Percentiles rank a stretch among this genome's conserved stretches.
Evolutionary conservation across 2,113 vertebrate species (phyloP).

Genomic region (Rhinopomastus cyanomelas): DNA sequence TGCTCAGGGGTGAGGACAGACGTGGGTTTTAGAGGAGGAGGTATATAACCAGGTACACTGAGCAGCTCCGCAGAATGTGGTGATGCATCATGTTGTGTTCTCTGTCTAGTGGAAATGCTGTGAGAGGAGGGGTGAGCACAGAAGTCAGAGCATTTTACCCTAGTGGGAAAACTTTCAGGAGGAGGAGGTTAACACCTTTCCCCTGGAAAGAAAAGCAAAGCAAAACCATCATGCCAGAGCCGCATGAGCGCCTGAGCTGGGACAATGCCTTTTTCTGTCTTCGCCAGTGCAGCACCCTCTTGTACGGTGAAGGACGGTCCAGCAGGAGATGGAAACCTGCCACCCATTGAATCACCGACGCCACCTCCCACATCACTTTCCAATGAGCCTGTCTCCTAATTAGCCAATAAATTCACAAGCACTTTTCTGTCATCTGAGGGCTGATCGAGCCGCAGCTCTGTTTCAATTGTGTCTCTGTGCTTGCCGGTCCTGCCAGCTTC

Average conservation of each 20-base stretch:
- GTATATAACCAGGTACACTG: rapidly evolving
- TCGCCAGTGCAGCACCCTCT: not conserved
- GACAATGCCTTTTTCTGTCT: conserved; percentile 21
- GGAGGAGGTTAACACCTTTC: conserved; percentile 9
- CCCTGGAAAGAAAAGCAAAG: not conserved
- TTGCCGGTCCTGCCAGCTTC: not conserved
- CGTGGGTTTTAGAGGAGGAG: not conserved
- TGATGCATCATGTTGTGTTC: rapidly evolving
- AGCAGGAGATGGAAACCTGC: not conserved
- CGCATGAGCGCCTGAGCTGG: not conserved
- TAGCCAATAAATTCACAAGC: conserved; percentile 39
- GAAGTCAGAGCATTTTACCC: not conserved
- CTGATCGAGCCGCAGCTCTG: not conserved
- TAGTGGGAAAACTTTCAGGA: not conserved
- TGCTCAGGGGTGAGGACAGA: not conserved
- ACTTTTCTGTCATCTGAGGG: not conserved
- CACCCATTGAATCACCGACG: not conserved
- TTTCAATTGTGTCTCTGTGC: not conserved
- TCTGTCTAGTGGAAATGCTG: not conserved
- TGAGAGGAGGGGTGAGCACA: not conserved
- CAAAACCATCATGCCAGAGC: not conserved
- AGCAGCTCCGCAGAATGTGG: rapidly evolving
- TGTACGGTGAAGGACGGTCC: not conserved
- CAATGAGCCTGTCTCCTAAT: not conserved
- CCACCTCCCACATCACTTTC: conserved; percentile 22